Base-by-base conservation (phyloP, 1,140 invertebrate species). In the Phortica variegata region DNA sequence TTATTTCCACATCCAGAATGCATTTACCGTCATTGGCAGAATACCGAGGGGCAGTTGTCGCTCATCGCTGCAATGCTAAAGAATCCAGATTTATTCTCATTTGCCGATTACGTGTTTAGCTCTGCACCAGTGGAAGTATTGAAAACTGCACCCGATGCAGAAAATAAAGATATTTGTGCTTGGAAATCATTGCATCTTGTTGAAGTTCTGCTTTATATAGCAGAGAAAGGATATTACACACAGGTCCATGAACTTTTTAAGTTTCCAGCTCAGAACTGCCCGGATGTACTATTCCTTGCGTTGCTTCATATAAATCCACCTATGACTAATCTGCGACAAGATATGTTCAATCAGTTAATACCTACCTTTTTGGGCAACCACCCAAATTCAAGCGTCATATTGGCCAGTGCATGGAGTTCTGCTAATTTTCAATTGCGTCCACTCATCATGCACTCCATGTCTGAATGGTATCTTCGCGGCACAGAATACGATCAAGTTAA, bases 361-460 rank as follows among this genome's bases (percentile, higher is more conserved):
- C 91, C 93, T 2, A 88, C 93, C 43, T 97, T 97, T 77, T 79
- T 97, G 12, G 87, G 87, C 10, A 96, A 95, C 79, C 94, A 97
- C 82, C 91, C 92, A 1, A 97, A 97, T 77, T 91, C 91, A 40
- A 92, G 85, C 50, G 90, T 92, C 12, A 90, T 98, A 43, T 79
- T 98, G 17, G 93, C 97, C 77, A 88, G 94, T 75, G 93, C 93
- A 1, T 98, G 96, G 96, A 92, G 90, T 70, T 81, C 83, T 0
- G 85, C 87, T 63, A 85, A 84, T 57, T 79, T 84, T 6, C 84
- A 84, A 43, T 82, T 91, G 29, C 87, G 92, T 48, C 85, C 88
- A 3, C 87, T 95, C 34, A 90, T 97, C 23, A 96, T 97, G 87
- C 91, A 94, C 60, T 85, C 93, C 0, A 98, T 98, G 95, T 91